Conservation (phyloP, 2,113 vertebrate genomes). For the Ranitomeya variabilis region DNA sequence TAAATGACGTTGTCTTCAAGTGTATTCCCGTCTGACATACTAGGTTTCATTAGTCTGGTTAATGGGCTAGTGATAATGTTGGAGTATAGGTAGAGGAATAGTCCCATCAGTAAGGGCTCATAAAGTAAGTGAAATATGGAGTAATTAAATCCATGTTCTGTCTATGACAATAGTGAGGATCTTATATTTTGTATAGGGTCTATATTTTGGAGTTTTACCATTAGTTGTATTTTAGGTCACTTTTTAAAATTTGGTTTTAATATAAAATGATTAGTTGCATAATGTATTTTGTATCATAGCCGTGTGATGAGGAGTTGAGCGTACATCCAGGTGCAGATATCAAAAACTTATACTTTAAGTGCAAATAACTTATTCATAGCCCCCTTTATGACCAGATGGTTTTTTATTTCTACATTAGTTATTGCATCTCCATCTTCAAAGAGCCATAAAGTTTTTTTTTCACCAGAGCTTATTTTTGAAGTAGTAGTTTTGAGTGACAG, state of each 20-base stretch:
- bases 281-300: too few species aligned
- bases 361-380: too few species aligned
- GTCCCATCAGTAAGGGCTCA: neutral
- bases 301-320: too few species aligned
- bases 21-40: constrained; percentile 20
- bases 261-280: too few species aligned
- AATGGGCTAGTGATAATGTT: constrained; percentile 33
- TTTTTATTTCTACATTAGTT: too few species aligned
- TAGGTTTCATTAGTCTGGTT: constrained; percentile 43
- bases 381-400: too few species aligned
- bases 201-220: neutral
- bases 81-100: constrained; percentile 16
- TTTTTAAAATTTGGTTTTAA: neutral
- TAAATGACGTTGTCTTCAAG: constrained; percentile 2
- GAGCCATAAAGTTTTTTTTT: too few species aligned
- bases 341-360: too few species aligned
- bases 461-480: too few species aligned
- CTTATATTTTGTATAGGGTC: neutral
- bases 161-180: neutral
- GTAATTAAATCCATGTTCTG: neutral
- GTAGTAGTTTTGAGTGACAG: too few species aligned
- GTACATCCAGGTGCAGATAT: too few species aligned
- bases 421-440: too few species aligned
- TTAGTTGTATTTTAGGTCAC: neutral
- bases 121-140: constrained; percentile 27